phyloP scores from a whole-genome alignment of 2,888 invertebrate species.

The Cryptus viduatorius region DNA sequence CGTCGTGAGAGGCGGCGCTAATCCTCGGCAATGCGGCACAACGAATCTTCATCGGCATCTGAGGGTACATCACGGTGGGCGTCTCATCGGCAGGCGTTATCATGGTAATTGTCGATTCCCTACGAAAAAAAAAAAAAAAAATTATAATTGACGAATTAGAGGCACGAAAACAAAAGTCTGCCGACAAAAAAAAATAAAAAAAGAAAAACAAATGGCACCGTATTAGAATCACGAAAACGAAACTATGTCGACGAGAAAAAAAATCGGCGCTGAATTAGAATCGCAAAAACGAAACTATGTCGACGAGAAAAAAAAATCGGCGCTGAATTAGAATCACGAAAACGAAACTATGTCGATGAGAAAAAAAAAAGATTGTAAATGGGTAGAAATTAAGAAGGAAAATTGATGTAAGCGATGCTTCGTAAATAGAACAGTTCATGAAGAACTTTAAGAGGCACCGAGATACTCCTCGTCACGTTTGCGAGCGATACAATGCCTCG shows the following conservation, averaged over 20 bases:
- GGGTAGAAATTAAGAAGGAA: background rate
- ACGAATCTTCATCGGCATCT: conserved; percentile 84
- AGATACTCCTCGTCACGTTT: conserved; percentile 13
- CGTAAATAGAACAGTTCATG: background rate
- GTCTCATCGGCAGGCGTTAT: conserved; percentile 83
- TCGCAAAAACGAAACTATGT: background rate
- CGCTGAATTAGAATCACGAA: background rate
- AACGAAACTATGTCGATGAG: background rate
- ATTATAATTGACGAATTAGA: background rate
- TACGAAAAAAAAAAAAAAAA: background rate
- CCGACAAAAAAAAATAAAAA: background rate
- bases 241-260: background rate
- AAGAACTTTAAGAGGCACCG: background rate
- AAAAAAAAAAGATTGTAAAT: background rate
- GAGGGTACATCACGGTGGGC: conserved; percentile 83
- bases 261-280: background rate
- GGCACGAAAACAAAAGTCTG: background rate
- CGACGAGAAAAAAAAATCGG: background rate
- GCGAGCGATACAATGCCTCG: conserved; percentile 22
- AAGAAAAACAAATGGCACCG: too few species aligned
- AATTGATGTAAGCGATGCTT: background rate
- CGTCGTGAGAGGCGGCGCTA: conserved; percentile 83
- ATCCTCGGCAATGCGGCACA: conserved; percentile 83
- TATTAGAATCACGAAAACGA: background rate
- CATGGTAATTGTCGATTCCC: conserved; percentile 78